These are phyloP conservation scores for Saturnia japonica DNA, from an alignment of 2,888 invertebrate genomes.

Conservation along the genomic window DNA sequence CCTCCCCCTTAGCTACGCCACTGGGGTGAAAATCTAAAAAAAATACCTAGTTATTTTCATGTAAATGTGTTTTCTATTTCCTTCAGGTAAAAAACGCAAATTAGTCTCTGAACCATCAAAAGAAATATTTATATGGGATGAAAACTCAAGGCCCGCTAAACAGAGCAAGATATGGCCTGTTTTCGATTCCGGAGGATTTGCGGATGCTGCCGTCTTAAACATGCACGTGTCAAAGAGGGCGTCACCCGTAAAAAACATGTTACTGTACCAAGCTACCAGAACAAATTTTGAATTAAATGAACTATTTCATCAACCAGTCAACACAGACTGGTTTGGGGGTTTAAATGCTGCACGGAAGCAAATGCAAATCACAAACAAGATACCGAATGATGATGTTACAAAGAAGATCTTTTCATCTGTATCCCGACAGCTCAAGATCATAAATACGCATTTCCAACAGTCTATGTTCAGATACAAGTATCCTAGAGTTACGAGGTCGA, in stretches of 20 bases:
- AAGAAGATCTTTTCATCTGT: constrained; percentile 71
- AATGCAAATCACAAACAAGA: constrained; percentile 52
- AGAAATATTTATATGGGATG: constrained; percentile 60
- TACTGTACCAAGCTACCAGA: constrained; percentile 48
- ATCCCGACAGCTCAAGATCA: constrained; percentile 66
- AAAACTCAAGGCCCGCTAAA: constrained; percentile 62
- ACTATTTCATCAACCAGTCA: constrained; percentile 42
- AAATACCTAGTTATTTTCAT: neutral
- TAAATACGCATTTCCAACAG: constrained; percentile 68
- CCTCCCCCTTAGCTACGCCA: too few species aligned
- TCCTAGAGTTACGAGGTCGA: constrained; percentile 70
- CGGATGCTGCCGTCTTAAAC: constrained; percentile 52
- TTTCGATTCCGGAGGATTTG: constrained; percentile 77
- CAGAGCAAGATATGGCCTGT: constrained; percentile 76
- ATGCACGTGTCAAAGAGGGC: constrained; percentile 55
- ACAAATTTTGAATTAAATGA: constrained; percentile 39
- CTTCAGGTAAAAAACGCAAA: constrained; percentile 73
- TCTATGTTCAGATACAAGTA: constrained; percentile 73
- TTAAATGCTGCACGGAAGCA: constrained; percentile 66
- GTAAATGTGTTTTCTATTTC: constrained; percentile 12
- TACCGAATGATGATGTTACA: constrained; percentile 62
- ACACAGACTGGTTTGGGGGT: constrained; percentile 60
- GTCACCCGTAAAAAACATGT: constrained; percentile 49
- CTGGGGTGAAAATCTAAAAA: too few species aligned
- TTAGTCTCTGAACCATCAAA: constrained; percentile 54